These are phyloP conservation scores for Arctia plantaginis DNA, from an alignment of 2,888 invertebrate genomes.

Conservation along the genomic window DNA sequence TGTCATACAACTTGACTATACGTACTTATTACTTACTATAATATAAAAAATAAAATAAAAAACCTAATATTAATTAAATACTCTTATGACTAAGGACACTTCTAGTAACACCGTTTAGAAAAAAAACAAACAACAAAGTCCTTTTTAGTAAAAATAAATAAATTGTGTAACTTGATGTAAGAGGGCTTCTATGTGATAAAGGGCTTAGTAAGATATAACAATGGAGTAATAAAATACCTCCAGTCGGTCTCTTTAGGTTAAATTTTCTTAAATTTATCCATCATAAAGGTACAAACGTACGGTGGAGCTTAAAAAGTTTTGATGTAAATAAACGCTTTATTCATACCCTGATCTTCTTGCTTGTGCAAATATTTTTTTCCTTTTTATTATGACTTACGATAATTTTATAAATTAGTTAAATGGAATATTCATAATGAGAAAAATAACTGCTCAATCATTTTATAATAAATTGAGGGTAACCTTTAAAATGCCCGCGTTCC, in stretches of 20 bases:
- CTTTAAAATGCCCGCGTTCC: not conserved
- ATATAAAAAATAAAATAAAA: too few species aligned
- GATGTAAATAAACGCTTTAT: not conserved
- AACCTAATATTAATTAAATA: too few species aligned
- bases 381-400: not conserved
- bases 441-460: too few species aligned
- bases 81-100: not conserved
- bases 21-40: too few species aligned
- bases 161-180: not conserved
- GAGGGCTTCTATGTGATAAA: not conserved
- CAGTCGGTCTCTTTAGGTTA: not conserved
- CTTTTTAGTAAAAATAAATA: not conserved
- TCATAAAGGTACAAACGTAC: not conserved
- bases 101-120: not conserved
- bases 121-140: not conserved
- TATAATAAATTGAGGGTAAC: not conserved
- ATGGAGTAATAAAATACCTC: not conserved
- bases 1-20: too few species aligned
- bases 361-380: not conserved
- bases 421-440: too few species aligned
- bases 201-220: not conserved
- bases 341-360: not conserved
- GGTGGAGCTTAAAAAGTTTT: slow-evolving; percentile 1
- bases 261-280: not conserved
- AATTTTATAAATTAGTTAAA: not conserved